Base-by-base conservation (phyloP, 1,140 invertebrate species). In the Eubasilissa regina region DNA sequence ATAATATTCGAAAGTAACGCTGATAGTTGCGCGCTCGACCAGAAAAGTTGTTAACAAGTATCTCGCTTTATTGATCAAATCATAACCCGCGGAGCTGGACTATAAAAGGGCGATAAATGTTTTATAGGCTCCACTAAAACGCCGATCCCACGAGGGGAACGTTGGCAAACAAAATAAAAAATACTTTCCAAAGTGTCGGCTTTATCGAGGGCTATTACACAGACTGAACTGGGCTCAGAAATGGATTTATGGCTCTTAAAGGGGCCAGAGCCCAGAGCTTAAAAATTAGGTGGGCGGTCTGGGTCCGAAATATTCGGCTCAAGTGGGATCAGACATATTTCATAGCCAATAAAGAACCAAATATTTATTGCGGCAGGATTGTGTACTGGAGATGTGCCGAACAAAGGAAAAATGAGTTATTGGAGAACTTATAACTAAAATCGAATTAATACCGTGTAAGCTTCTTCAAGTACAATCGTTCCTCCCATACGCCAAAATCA, bases 291-390 rank as follows among this genome's bases (percentile, higher is more conserved):
- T 68, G 64, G 64, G 64, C 44, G 64, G 13, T 44, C 64, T 68
- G 45, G 13, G 44, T 17, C 64, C 25, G 8, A 43, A n/a, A 44
- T 44, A 47, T 62, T 68, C 4, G 19, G 44, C 15, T 48, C 43
- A 45, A 68, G 64, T 68, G 64, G 64, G 64, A 68, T 45, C 64
- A 6, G 15, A 68, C 64, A 68, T 68, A 68, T 68, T 68, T 68
- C 64, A 68, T 44, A 47, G 64, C 44, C 64, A 68, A 68, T 68
- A 68, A 47, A 68, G 64, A 48, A 68, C 35, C 44, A 68, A 68
- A 68, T 68, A 68, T 68, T 68, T 68, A 68, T 68, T 68, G 44
- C 44, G 64, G 64, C 12, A 10, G 64, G 13, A 7, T 68, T 45
- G 15, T 48, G 64, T 48, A 68, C 15, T n/a, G 44, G 35, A 8